phyloP scores from a whole-genome alignment of 2,797 vertebrate genomes.

The Periophthalmus magnuspinnatus region DNA sequence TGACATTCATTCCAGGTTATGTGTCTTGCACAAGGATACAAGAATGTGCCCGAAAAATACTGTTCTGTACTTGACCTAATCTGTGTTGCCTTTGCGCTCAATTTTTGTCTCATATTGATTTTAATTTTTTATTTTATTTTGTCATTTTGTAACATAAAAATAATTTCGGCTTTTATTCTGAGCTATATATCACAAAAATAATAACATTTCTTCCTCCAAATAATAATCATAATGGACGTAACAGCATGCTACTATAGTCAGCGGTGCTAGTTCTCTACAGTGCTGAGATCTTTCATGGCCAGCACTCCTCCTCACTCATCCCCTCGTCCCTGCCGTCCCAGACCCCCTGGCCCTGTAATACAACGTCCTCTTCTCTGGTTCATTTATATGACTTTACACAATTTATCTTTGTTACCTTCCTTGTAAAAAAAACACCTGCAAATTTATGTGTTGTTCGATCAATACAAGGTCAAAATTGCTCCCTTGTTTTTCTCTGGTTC shows the following conservation, averaged over 20 bases:
- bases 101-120: too few relatives aligned
- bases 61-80: too few relatives aligned
- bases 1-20: too few relatives aligned
- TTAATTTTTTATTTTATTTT: too few relatives aligned
- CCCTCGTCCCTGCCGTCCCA: not conserved
- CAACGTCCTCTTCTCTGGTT: not conserved
- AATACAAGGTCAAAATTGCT: conserved; percentile 6
- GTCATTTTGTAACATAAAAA: too few relatives aligned
- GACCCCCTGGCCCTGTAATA: not conserved
- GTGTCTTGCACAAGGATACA: too few relatives aligned
- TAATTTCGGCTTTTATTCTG: too few relatives aligned
- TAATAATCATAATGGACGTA: not conserved
- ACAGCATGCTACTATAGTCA: not conserved
- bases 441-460: conserved; percentile 9
- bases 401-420: not conserved
- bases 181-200: too few relatives aligned
- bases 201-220: too few relatives aligned
- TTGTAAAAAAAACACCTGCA: conserved; percentile 7
- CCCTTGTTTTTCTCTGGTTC: conserved; percentile 3
- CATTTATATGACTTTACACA: not conserved
- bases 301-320: not conserved
- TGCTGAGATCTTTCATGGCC: not conserved
- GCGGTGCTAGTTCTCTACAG: not conserved
- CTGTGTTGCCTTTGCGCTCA: too few relatives aligned
- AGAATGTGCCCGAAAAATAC: too few relatives aligned